Evolutionary conservation across 2,797 vertebrate species (phyloP), one percentile per base, ranked within the genome.

Genomic region (Oreochromis grahami): DNA sequence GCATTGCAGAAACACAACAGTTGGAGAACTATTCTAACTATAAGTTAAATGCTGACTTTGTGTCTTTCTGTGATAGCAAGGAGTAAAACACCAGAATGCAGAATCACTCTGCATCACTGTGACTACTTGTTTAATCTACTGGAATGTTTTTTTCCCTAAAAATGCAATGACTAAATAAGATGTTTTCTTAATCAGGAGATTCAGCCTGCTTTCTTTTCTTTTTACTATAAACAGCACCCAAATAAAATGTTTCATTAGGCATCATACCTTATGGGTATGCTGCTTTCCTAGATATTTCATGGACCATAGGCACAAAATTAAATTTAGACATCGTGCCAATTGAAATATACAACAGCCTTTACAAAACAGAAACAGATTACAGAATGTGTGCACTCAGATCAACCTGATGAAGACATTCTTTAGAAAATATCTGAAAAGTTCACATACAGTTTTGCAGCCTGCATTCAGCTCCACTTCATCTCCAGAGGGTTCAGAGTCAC

Each of bases 361-460:
- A 19, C 8, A n/a, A 50, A 9, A 19, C 8, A 21, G n/a, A 19
- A 50, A 50, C 3, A 4, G 4, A 51, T n/a, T 50, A 50, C 5
- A 17, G 14, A 3, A 4, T 50, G 48, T 8, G 36, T 38, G 9
- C 4, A 38, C 10, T n/a, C 7, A n/a, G 8, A 19, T 19, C 4
- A 51, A 51, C 48, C 48, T 5, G 17, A n/a, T 5, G 10, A 3
- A 63, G 34, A 13, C 60, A 38, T 36, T 38, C 9, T 63, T 63
- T 10, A 3, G 3, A 19, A 65, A 12, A 10, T 41, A 65, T 6
- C n/a, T n/a, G n/a, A n/a, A n/a, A n/a, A n/a, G 4, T 79, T 58
- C 50, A 96, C 97, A 87, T 92, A 98, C 98, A 76, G 89, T 90
- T 89, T 83, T 95, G 91, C 98, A 99, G 76, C 97, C 98, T 70